phyloP scores from a whole-genome alignment of 1,140 invertebrate species.

The Pantala flavescens region DNA sequence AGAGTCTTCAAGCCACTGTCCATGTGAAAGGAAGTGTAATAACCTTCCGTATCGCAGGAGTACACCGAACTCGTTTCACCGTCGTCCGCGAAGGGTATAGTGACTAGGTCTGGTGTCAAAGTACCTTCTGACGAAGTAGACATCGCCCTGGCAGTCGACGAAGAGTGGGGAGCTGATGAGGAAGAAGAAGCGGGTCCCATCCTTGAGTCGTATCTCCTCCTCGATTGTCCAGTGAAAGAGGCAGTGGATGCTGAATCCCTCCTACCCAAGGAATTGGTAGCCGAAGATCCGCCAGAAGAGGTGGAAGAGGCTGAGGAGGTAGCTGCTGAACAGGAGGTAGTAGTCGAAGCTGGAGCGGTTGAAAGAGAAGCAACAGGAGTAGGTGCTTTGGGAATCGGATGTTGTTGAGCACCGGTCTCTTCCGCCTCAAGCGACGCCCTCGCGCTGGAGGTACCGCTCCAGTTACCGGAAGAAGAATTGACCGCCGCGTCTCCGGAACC shows the following conservation, averaged over 20 bases:
- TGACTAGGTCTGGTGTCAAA: constrained; percentile 66
- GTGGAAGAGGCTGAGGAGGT: constrained; percentile 10
- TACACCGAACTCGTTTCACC: constrained; percentile 86
- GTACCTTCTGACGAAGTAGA: constrained; percentile 76
- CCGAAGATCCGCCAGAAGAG: neutral
- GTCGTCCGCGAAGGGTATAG: constrained; percentile 46
- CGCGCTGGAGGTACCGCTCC: constrained; percentile 84
- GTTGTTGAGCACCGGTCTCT: neutral
- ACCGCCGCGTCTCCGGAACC: constrained; percentile 30
- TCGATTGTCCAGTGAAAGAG: constrained; percentile 49
- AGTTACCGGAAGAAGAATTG: constrained; percentile 84
- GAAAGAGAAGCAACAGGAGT: neutral
- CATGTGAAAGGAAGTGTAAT: constrained; percentile 94
- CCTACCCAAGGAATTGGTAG: neutral
- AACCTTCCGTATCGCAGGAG: constrained; percentile 92
- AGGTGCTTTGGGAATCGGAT: constrained; percentile 31
- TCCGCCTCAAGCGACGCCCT: constrained; percentile 47
- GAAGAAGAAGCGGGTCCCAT: constrained; percentile 34
- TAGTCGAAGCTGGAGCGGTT: constrained; percentile 25
- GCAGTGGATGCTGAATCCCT: constrained; percentile 10
- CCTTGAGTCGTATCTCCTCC: constrained; percentile 39
- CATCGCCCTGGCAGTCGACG: constrained; percentile 59
- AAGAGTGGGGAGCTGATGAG: constrained; percentile 32
- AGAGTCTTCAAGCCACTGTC: constrained; percentile 83
- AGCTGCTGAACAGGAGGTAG: constrained; percentile 9